These are phyloP conservation scores for Merops nubicus DNA, from an alignment of 2,113 vertebrate genomes.

Conservation along the genomic window DNA sequence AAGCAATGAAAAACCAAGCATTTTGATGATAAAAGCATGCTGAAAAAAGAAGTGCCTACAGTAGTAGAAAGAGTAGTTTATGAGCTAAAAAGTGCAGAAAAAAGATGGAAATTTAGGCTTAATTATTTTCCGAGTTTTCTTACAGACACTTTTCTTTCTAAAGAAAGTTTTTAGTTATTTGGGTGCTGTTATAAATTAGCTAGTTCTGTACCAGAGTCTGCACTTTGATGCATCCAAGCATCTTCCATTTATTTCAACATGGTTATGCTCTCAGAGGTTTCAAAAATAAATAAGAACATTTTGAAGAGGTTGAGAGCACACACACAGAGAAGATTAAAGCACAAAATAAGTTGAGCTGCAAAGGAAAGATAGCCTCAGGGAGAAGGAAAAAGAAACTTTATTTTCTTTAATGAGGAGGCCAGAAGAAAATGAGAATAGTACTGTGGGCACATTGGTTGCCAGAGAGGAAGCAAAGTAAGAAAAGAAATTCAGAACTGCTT, in stretches of 20 bases:
- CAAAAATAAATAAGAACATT: conserved; percentile 19
- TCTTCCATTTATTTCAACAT: conserved; percentile 30
- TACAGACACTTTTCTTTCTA: background rate
- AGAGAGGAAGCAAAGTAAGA: background rate
- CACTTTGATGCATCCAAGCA: background rate
- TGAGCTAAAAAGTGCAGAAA: background rate
- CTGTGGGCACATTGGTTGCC: background rate
- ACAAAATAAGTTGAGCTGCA: background rate
- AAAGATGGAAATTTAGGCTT: background rate
- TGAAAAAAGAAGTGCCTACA: background rate
- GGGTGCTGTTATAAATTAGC: background rate
- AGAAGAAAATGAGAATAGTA: background rate
- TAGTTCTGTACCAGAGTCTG: background rate
- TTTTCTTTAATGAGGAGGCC: conserved; percentile 2
- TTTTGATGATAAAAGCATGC: background rate
- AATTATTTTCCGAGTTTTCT: conserved; percentile 12
- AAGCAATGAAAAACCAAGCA: background rate
- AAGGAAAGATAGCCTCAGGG: conserved; percentile 9
- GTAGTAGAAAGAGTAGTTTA: background rate
- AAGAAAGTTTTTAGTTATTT: background rate
- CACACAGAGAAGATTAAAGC: background rate
- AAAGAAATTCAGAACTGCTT: background rate
- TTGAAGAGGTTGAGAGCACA: conserved; percentile 2
- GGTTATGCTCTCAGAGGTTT: background rate
- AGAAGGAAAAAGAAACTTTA: background rate